Base-by-base conservation (phyloP, 2,113 vertebrate species). In the Pelecanus crispus region DNA sequence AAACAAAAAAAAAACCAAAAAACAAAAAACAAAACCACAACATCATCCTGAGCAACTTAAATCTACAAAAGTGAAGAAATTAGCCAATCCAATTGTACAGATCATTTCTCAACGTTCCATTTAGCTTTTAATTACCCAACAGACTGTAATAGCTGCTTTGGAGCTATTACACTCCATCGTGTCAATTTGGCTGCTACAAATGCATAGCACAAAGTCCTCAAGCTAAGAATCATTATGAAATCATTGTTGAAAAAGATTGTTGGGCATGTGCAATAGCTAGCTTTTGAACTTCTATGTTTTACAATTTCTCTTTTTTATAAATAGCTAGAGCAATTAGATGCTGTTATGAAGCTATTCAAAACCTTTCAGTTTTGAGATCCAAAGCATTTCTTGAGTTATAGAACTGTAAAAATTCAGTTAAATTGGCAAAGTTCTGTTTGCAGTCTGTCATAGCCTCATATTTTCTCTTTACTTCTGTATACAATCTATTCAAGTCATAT, bases 61-160 rank as follows among this genome's bases (percentile, higher is more conserved):
- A 97, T 75, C 88, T 80, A 80, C 80, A 73, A 59, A 97, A 94
- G 78, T 91, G 85, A 92, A 96, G 72, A 89, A 95, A 96, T 96
- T 93, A 96, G 88, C 86, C 95, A 93, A 77, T 96, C 92, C 38
- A 70, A 97, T 81, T 80, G 90, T 92, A 95, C 1, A 81, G 95
- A 95, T 89, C 55, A 89, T 96, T 97, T 97, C 95, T 97, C 95
- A 95, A 87, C 85, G 53, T 97, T 95, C 93, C 94, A 96, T 96
- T 97, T 96, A 97, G 95, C 81, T 97, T 97, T 96, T 97, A 97
- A 97, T 97, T 95, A 97, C 97, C 94, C 95, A 86, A 86, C 85
- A 96, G 97, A 93, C 95, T 94, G 73, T 93, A 92, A 97, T 94
- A 95, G 97, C 86, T 97, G 92, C 96, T 97, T 84, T 96, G 97